Conservation (phyloP, 2,113 vertebrate species). For the Atlantisia rogersi region DNA sequence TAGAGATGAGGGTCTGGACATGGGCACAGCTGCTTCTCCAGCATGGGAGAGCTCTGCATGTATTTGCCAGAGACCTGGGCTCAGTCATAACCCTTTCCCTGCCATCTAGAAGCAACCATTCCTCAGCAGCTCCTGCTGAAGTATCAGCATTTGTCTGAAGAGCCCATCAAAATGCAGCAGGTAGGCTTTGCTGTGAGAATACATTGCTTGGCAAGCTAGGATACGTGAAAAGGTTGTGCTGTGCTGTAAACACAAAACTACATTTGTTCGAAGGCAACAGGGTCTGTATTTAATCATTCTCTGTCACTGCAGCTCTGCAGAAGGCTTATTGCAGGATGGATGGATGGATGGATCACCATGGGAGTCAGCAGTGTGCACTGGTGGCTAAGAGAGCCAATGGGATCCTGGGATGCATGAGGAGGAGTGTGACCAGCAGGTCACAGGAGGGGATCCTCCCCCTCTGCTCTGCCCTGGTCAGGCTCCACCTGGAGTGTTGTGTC, state of each 20-base stretch:
- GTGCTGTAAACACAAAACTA: not conserved
- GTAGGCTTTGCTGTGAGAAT: not conserved
- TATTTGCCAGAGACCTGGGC: not conserved
- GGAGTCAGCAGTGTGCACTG: not conserved
- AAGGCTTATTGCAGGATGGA: not conserved
- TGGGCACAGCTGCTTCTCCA: not conserved
- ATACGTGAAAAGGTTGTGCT: not conserved
- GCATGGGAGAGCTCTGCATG: not conserved
- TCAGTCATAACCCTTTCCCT: not conserved
- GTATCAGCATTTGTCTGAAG: not conserved
- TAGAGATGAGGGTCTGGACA: not conserved
- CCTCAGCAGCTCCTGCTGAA: not conserved
- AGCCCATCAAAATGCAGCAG: not conserved
- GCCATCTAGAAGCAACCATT: not conserved
- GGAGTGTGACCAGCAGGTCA: no score
- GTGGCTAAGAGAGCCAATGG: no score
- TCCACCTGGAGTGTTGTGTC: no score
- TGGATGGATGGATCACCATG: not conserved
- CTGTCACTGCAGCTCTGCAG: not conserved
- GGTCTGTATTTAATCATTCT: not conserved
- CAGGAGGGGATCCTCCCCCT: no score
- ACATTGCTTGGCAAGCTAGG: fast-evolving
- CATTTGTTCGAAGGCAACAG: not conserved
- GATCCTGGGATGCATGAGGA: no score
- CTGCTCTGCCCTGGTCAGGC: no score